Base-by-base conservation (phyloP, 2,113 vertebrate species). In the Ictidomys tridecemlineatus region DNA sequence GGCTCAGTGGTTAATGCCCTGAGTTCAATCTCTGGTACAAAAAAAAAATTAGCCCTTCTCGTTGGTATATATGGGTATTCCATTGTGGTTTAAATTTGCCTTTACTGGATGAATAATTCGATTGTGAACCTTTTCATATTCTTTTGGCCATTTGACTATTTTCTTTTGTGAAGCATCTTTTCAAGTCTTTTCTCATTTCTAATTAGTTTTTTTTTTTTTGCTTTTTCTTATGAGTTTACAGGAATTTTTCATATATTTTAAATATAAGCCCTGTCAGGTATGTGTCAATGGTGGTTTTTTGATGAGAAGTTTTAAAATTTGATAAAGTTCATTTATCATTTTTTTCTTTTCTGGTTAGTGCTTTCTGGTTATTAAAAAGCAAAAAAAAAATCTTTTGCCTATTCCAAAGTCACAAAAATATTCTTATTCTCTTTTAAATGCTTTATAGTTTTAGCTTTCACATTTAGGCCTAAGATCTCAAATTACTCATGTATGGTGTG, bases 271-370 rank as follows among this genome's bases (percentile, higher is more conserved):
- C 39, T 39, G 39, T 39, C 39, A 39, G 39, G 39, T 39, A 39
- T 39, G 39, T 39, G 39, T 39, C 39, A 39, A 39, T 39, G 39
- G 3, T 39, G 39, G 39, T 39, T 39, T 39, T 39, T 39, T 37
- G 11, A 70, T 73, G 18, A 74, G 32, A 85, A 56, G 39, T 79
- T 58, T 91, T 76, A 61, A 90, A 85, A 76, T 90, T 83, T 87
- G 56, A 63, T 84, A 42, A 90, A 91, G 37, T 18, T 3, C 11
- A 65, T 56, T 88, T 65, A 18, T 65, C 30, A 34, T 70, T 32
- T n/a, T 92, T 78, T 76, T 67, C 65, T 56, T 74, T 82, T 22
- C 45, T n/a, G 13, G 20, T 80, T 53, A 92, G 7, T 76, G 17
- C 30, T n/a, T 89, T 74, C 26, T 63, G n/a, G 22, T 70, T 80